Conservation (phyloP, 2,888 invertebrate genomes). For the Trileptium ribeirensis region DNA sequence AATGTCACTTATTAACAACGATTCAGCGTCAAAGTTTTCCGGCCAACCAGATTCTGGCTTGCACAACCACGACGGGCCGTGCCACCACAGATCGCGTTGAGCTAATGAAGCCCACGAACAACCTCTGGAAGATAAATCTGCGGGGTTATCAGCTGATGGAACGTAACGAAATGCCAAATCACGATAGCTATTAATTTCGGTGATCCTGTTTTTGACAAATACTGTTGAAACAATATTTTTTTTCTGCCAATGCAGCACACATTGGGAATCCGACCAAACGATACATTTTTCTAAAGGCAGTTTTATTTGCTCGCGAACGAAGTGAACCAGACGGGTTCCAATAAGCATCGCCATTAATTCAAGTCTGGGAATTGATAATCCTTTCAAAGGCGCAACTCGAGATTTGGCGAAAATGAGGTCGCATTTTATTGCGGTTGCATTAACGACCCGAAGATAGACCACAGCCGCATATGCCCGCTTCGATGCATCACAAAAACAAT, state of each 20-base stretch:
- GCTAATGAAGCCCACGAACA: constrained; percentile 24
- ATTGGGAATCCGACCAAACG: constrained; percentile 35
- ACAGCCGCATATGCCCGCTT: constrained; percentile 35
- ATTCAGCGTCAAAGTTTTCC: too few relatives aligned
- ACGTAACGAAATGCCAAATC: constrained; percentile 38
- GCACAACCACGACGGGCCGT: constrained; percentile 39
- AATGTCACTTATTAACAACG: too few relatives aligned
- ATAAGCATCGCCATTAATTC: constrained; percentile 19
- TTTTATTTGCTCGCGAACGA: constrained; percentile 31
- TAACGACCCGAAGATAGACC: constrained; percentile 30
- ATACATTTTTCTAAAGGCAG: constrained; percentile 25
- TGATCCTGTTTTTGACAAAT: constrained; percentile 39
- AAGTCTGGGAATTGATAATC: constrained; percentile 34
- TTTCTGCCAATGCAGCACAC: constrained; percentile 37
- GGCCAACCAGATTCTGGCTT: too few relatives aligned
- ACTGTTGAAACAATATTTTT: constrained; percentile 15
- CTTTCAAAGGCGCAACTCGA: constrained; percentile 38
- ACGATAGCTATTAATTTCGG: constrained; percentile 35
- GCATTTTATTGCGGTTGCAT: background rate
- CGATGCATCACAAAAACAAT: constrained; percentile 39
- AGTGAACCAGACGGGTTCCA: constrained; percentile 22
- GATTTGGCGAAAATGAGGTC: constrained; percentile 31
- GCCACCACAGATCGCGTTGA: constrained; percentile 35
- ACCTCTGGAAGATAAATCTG: constrained; percentile 41
- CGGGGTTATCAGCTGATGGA: constrained; percentile 40